These are phyloP conservation scores for Pachyramphus minor DNA, from an alignment of 2,113 vertebrate genomes.

Conservation along the genomic window DNA sequence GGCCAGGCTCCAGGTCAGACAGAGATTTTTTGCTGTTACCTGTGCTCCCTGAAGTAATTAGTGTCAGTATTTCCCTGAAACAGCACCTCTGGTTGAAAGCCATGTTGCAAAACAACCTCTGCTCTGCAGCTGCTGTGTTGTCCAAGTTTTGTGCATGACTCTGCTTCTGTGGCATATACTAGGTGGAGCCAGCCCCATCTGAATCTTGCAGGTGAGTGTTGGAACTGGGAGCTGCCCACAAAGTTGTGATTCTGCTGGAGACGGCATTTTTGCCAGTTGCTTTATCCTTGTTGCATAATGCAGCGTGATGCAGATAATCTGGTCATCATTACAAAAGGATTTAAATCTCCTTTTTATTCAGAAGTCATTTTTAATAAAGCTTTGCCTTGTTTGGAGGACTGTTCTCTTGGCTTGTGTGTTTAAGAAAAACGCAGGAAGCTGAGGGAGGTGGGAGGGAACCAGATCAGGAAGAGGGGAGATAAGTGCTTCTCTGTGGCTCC, in stretches of 20 bases:
- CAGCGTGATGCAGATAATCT: background rate
- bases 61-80: background rate
- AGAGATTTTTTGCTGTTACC: background rate
- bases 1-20: background rate
- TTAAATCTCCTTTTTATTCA: background rate
- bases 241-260: background rate
- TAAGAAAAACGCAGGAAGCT: background rate
- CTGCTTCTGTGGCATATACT: background rate
- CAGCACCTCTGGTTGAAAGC: background rate
- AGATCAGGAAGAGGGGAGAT: background rate
- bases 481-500: background rate
- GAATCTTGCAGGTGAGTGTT: background rate
- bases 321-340: background rate
- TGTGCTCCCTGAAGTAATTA: background rate
- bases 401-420: background rate
- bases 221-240: background rate
- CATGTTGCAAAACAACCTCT: fast-evolving
- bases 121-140: background rate
- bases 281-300: conserved; percentile 15
- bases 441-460: background rate
- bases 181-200: background rate
- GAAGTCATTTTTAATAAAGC: conserved; percentile 33
- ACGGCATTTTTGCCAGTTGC: background rate
- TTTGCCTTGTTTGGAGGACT: background rate
- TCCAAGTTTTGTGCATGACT: fast-evolving